These are phyloP conservation scores for Empidonax alnorum DNA, from an alignment of 2,113 vertebrate genomes.

Conservation along the genomic window DNA sequence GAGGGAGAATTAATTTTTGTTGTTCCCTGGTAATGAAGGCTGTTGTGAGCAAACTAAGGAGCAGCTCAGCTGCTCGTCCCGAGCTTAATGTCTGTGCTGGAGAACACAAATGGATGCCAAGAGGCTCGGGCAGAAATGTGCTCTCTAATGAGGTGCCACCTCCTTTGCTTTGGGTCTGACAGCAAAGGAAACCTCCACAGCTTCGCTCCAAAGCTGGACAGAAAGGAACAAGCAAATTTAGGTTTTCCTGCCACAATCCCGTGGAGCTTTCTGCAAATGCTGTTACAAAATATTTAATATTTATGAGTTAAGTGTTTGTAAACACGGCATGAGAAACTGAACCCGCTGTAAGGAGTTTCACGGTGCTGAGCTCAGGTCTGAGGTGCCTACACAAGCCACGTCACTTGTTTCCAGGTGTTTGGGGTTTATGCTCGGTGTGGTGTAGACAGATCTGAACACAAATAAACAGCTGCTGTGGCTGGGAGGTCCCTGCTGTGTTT, in stretches of 20 bases:
- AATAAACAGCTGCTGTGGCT: background rate
- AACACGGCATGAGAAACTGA: background rate
- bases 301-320: background rate
- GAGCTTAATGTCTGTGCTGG: background rate
- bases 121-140: background rate
- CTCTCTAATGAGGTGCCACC: slow-evolving; percentile 12
- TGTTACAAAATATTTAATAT: background rate
- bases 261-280: background rate
- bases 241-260: background rate
- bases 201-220: background rate
- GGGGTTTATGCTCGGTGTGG: background rate
- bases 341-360: background rate
- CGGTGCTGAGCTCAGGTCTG: accelerated
- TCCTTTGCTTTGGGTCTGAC: background rate
- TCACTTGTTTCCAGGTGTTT: background rate
- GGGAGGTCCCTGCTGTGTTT: background rate
- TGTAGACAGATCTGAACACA: background rate
- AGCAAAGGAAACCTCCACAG: background rate
- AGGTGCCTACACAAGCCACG: background rate
- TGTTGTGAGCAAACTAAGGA: background rate
- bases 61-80: background rate
- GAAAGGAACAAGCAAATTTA: background rate
- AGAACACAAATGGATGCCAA: background rate
- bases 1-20: background rate
- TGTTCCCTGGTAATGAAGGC: background rate